Evolutionary conservation across 2,888 invertebrate species (phyloP).

Genomic region (Hypomecis punctinalis): DNA sequence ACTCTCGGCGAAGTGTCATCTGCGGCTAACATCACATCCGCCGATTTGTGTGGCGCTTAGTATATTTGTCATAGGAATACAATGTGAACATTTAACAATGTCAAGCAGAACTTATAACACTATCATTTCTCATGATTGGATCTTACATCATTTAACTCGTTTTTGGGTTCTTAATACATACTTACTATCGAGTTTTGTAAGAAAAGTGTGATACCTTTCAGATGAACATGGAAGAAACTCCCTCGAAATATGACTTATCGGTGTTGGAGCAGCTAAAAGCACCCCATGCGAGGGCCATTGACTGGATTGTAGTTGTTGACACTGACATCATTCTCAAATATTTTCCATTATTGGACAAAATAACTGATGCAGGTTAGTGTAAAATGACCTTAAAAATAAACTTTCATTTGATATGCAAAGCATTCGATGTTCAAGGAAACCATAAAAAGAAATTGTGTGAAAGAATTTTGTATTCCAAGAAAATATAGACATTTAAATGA

Average conservation of each 20-base stretch:
- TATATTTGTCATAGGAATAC: too few species aligned
- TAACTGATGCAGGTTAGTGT: slow-evolving; percentile 63
- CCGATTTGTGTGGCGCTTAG: too few species aligned
- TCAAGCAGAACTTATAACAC: too few species aligned
- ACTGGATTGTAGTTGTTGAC: slow-evolving; percentile 69
- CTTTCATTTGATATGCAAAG: slow-evolving; percentile 5
- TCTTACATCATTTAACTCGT: too few species aligned
- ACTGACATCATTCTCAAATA: slow-evolving; percentile 59
- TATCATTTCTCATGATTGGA: too few species aligned
- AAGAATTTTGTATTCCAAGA: too few species aligned
- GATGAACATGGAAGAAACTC: slow-evolving; percentile 18
- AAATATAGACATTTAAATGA: too few species aligned
- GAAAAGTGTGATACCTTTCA: slow-evolving; percentile 24
- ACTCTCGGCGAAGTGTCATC: too few species aligned
- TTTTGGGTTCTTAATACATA: neutral
- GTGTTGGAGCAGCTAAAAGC: slow-evolving; percentile 53
- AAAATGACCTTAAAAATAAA: neutral
- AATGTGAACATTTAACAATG: too few species aligned
- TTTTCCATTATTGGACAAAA: slow-evolving; percentile 56
- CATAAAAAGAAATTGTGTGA: too few species aligned
- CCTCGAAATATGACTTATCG: slow-evolving; percentile 49
- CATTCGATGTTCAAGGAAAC: too few species aligned
- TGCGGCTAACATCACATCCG: too few species aligned
- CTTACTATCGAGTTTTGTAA: neutral
- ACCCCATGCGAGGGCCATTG: slow-evolving; percentile 41